A percentile compares a stretch with the other conserved stretches of the same genome.
These are phyloP conservation scores for Xylocampa areola DNA, from an alignment of 2,888 invertebrate species.

Conservation along the genomic window DNA sequence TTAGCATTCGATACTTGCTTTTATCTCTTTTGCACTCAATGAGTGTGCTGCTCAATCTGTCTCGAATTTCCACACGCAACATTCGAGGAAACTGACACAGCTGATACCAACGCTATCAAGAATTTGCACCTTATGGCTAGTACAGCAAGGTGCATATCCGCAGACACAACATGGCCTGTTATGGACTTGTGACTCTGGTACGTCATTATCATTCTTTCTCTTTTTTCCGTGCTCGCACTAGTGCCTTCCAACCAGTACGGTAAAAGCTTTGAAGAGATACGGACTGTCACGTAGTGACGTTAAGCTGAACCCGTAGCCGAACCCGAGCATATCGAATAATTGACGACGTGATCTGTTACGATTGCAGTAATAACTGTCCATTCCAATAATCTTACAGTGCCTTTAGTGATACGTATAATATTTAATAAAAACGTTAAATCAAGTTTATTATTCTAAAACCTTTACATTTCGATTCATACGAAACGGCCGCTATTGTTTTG, in stretches of 20 bases:
- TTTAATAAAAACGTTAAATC: slow-evolving; percentile 47
- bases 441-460: slow-evolving; percentile 54
- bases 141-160: slow-evolving; percentile 64
- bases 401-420: slow-evolving; percentile 55
- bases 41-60: slow-evolving; percentile 74
- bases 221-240: slow-evolving; percentile 82
- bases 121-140: slow-evolving; percentile 71
- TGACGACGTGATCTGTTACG: slow-evolving; percentile 70
- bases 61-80: slow-evolving; percentile 84
- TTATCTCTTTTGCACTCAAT: slow-evolving; percentile 82
- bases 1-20: slow-evolving; percentile 65
- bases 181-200: slow-evolving; percentile 69
- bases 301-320: slow-evolving; percentile 71
- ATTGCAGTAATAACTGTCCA: slow-evolving; percentile 62
- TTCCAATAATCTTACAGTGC: slow-evolving; percentile 56
- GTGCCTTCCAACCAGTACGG: slow-evolving; percentile 85
- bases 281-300: slow-evolving; percentile 74
- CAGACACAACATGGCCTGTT: slow-evolving; percentile 56
- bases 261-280: slow-evolving; percentile 77
- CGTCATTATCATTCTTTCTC: slow-evolving; percentile 85
- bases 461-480: slow-evolving; percentile 65
- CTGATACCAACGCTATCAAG: slow-evolving; percentile 64
- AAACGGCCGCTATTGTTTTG: slow-evolving; percentile 77
- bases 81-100: slow-evolving; percentile 85
- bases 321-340: slow-evolving; percentile 77